Base-by-base conservation (phyloP, 2,888 invertebrate species). In the Oxytorus armatus region DNA sequence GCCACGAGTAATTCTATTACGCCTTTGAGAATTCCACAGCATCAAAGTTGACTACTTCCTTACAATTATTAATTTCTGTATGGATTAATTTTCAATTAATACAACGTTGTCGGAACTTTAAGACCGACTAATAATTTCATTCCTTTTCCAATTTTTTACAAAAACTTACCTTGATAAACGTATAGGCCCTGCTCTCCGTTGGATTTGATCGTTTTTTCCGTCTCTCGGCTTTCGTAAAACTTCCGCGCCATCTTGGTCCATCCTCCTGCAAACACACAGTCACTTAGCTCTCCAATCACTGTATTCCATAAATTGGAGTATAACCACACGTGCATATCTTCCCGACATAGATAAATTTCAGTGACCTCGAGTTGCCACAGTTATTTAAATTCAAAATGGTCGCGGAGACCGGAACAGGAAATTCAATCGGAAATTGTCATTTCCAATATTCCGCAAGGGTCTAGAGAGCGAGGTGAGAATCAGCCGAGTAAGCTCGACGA, bases 161-260 rank as follows among this genome's bases (percentile, higher is more conserved):
- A 23, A 42, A 36, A 86, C 87, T 85, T 81, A 89, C 92, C 88
- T 91, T 92, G 79, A 92, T 90, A 79, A 92, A 87, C n/a, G 90
- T 89, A 82, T 92, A 92, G 55, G 92, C 92, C 81, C 87, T 86
- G 85, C 92, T 92, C 76, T 92, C 90, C 57, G 87, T 89, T 36
- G 87, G 85, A 66, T 86, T 88, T 74, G 90, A 85, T 61, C 88
- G 84, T 76, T 86, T 87, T 69, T 81, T 83, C 29, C 85, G 84
- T 39, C 81, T 82, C 42, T 84, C 84, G 63, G 79, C 73, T 63
- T 79, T 80, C 47, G 77, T 81, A 61, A 84, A 78, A 23, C 77
- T 81, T 65, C 85, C 85, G 4, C 86, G 85, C 85, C 88, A 86
- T 82, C 86, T 84, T 14, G 86, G 85, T 51, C 83, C 84, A 55